Evolutionary conservation across 2,797 vertebrate genomes (phyloP).

Genomic region (Acanthornis magna): DNA sequence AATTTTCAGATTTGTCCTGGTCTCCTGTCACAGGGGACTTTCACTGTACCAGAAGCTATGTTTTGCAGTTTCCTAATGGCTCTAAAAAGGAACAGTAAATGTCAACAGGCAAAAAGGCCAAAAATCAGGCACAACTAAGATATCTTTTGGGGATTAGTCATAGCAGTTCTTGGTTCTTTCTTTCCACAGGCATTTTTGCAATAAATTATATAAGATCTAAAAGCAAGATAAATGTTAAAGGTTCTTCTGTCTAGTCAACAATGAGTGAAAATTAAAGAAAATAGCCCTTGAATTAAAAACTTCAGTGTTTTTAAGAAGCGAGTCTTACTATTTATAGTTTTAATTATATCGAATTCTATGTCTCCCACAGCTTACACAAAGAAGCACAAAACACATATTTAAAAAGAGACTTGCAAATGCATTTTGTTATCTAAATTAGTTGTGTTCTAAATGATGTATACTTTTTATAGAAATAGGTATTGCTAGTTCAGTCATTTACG

Average conservation of each 20-base stretch:
- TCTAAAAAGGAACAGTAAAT: conserved; percentile 24
- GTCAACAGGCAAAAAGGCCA: conserved; percentile 41
- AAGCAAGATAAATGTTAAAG: conserved; percentile 5
- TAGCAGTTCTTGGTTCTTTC: neutral
- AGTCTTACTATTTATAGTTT: conserved; percentile 6
- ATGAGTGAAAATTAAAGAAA: neutral
- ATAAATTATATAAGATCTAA: neutral
- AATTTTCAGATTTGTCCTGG: neutral
- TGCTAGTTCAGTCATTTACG: neutral
- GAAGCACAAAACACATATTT: neutral
- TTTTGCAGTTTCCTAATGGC: conserved; percentile 14
- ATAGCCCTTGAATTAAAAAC: neutral
- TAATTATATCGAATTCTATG: neutral
- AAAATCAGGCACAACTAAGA: neutral
- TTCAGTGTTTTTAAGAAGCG: neutral
- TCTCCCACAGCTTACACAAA: neutral
- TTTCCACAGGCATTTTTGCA: neutral
- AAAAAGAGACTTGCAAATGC: neutral
- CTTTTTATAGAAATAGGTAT: neutral
- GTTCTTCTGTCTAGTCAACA: neutral
- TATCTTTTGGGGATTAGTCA: conserved; percentile 6
- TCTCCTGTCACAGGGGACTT: neutral
- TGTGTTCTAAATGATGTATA: neutral
- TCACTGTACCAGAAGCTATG: neutral
- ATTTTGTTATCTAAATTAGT: neutral